These are phyloP conservation scores for Euthynnus affinis DNA, from an alignment of 2,797 vertebrate species.

Conservation along the genomic window DNA sequence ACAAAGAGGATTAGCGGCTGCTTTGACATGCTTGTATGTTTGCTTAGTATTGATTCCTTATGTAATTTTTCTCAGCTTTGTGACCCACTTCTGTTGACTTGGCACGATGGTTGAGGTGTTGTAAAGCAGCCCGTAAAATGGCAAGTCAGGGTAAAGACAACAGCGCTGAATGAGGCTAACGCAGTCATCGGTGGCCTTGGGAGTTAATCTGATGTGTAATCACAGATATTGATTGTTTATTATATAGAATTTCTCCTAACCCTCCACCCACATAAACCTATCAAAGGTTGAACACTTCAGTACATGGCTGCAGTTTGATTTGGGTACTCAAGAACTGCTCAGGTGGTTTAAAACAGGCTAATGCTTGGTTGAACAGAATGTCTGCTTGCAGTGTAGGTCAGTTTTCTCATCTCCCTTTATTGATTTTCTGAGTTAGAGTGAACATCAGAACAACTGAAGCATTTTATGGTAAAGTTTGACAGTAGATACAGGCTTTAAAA, in stretches of 20 bases:
- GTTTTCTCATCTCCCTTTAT: conserved; percentile 52
- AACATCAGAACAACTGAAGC: conserved; percentile 34
- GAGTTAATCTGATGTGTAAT: conserved; percentile 38
- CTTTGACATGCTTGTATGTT: conserved; percentile 67
- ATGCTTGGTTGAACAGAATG: conserved; percentile 22
- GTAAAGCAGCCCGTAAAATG: neutral
- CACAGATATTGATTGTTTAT: conserved; percentile 58
- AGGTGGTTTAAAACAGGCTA: neutral
- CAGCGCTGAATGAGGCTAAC: neutral
- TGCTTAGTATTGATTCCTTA: conserved; percentile 67
- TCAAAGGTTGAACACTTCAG: neutral
- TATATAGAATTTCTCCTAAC: conserved; percentile 8
- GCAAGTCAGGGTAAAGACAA: neutral
- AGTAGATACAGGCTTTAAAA: conserved; percentile 5
- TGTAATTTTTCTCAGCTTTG: conserved; percentile 36
- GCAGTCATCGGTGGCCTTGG: neutral
- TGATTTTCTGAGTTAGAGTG: conserved; percentile 43
- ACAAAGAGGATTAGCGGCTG: conserved; percentile 64
- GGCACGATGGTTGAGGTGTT: neutral
- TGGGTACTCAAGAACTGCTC: neutral
- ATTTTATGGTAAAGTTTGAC: conserved; percentile 33
- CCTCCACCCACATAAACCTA: conserved; percentile 17
- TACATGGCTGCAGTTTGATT: conserved; percentile 12
- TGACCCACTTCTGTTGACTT: conserved; percentile 9
- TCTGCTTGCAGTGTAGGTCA: conserved; percentile 38